These are phyloP conservation scores for Gadus macrocephalus DNA, from an alignment of 2,113 vertebrate genomes.

Conservation along the genomic window DNA sequence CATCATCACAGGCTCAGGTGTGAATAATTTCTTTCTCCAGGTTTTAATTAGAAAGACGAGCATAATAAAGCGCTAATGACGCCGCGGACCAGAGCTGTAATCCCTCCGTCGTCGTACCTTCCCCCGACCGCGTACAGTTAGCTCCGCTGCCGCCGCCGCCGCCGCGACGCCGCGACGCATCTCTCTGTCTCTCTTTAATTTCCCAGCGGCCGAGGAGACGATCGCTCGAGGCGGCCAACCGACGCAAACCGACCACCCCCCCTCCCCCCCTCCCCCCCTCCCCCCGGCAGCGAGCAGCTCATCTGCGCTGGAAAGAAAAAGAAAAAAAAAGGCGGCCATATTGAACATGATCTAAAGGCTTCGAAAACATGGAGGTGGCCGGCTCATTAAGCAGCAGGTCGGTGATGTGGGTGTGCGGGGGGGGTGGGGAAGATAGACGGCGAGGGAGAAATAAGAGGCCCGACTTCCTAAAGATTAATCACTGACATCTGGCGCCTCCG, in stretches of 20 bases:
- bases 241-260: background rate
- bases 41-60: too few relatives aligned
- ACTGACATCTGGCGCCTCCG: conserved; percentile 69
- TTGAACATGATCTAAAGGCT: conserved; percentile 55
- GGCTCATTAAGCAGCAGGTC: conserved; percentile 63
- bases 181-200: too few relatives aligned
- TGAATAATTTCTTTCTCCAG: too few relatives aligned
- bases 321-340: conserved; percentile 31
- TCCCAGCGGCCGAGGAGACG: too few relatives aligned
- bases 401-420: conserved; percentile 25
- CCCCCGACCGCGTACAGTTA: too few relatives aligned
- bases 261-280: background rate
- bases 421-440: conserved; percentile 55
- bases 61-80: too few relatives aligned
- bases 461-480: conserved; percentile 71
- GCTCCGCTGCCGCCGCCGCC: too few relatives aligned
- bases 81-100: too few relatives aligned
- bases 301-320: conserved; percentile 24
- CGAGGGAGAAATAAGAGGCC: conserved; percentile 12
- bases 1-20: too few relatives aligned
- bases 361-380: conserved; percentile 54
- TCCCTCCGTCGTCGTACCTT: too few relatives aligned
- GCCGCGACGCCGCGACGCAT: too few relatives aligned
- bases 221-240: too few relatives aligned
- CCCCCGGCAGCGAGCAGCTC: conserved; percentile 1